These are phyloP conservation scores for Xanthia togata DNA, from an alignment of 2,888 invertebrate species.

Conservation along the genomic window DNA sequence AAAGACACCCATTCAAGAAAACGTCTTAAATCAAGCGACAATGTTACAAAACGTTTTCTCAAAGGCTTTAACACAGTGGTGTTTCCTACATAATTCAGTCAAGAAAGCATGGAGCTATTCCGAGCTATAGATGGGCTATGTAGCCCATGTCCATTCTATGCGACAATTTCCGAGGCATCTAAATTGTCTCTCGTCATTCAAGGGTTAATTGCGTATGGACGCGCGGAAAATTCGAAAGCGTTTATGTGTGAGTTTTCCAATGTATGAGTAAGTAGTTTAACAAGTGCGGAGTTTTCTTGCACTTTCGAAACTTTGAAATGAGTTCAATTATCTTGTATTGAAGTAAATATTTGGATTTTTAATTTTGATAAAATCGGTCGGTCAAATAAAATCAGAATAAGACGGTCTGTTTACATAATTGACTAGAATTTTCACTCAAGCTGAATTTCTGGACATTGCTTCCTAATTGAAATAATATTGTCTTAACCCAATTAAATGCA, in stretches of 20 bases:
- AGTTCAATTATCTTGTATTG: neutral
- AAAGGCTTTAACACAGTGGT: slow-evolving; percentile 10
- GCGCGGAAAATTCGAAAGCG: slow-evolving; percentile 64
- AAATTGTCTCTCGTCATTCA: slow-evolving; percentile 64
- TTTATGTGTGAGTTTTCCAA: slow-evolving; percentile 53
- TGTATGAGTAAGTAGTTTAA: slow-evolving; percentile 43
- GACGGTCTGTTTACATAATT: slow-evolving; percentile 6
- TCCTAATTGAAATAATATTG: slow-evolving; percentile 15
- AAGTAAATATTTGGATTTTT: neutral
- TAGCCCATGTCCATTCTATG: slow-evolving; percentile 57
- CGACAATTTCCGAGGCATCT: slow-evolving; percentile 68
- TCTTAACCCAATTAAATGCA: slow-evolving; percentile 20
- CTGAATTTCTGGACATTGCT: neutral
- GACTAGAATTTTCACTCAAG: neutral
- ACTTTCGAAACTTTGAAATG: slow-evolving; percentile 9
- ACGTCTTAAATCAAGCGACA: slow-evolving; percentile 25
- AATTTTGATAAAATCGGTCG: neutral
- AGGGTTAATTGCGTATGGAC: slow-evolving; percentile 67
- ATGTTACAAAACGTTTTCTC: slow-evolving; percentile 44
- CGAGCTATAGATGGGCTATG: slow-evolving; percentile 41
- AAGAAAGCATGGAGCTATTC: slow-evolving; percentile 50
- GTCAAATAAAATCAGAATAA: neutral
- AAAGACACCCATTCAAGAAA: slow-evolving; percentile 35
- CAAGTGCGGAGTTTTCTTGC: slow-evolving; percentile 29
- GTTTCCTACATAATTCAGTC: slow-evolving; percentile 43